These are phyloP conservation scores for Pangasianodon hypophthalmus DNA, from an alignment of 2,113 vertebrate genomes.

Conservation along the genomic window DNA sequence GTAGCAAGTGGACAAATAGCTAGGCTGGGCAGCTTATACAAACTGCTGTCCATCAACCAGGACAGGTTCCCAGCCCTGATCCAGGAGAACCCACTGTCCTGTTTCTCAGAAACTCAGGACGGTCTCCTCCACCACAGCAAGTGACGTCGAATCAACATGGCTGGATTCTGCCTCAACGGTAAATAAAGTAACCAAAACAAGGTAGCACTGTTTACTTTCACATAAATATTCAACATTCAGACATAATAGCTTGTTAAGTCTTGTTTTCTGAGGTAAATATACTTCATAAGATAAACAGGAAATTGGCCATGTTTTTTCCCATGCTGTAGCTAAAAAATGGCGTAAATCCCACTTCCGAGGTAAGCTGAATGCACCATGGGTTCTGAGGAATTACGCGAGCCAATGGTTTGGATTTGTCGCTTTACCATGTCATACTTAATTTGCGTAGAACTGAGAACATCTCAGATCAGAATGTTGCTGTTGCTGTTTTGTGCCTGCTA, in stretches of 20 bases:
- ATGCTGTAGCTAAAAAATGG: background rate
- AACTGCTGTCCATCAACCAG: background rate
- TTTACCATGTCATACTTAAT: background rate
- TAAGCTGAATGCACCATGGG: background rate
- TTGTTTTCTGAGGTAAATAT: background rate
- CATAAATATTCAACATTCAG: no score
- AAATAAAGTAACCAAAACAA: background rate
- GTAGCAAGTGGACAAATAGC: background rate
- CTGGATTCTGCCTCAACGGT: no score
- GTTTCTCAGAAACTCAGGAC: background rate
- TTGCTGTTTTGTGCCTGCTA: background rate
- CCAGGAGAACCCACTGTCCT: background rate
- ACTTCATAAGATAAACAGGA: background rate
- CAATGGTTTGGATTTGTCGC: background rate
- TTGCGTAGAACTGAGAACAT: background rate
- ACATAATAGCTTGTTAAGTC: background rate
- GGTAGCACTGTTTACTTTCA: no score
- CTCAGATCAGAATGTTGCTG: background rate
- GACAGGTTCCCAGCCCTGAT: background rate
- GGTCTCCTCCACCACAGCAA: background rate
- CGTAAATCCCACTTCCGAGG: background rate
- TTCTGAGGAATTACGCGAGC: background rate
- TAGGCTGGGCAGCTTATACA: background rate
- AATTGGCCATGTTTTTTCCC: background rate
- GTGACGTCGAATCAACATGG: no score